Conservation (phyloP, 2,888 invertebrate species). For the Helleia helle region DNA sequence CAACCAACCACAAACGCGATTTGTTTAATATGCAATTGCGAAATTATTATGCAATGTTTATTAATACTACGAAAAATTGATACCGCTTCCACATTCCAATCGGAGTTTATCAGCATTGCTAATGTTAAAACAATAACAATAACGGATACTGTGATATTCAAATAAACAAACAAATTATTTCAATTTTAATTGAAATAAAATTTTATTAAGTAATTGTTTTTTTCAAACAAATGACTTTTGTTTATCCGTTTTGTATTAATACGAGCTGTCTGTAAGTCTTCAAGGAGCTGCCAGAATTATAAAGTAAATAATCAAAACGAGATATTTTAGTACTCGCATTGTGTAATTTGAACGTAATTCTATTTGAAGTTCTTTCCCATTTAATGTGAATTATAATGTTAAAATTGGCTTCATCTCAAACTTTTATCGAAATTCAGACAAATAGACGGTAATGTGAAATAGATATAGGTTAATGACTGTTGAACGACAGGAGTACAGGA, state of each 20-base stretch:
- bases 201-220: no score
- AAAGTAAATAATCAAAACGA: no score
- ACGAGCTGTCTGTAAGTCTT: no score
- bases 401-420: no score
- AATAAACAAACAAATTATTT: slow-evolving; percentile 3
- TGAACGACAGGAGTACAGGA: not conserved
- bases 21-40: slow-evolving; percentile 19
- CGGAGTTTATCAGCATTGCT: slow-evolving; percentile 50
- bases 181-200: not conserved
- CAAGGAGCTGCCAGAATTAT: no score
- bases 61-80: slow-evolving; percentile 33
- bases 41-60: slow-evolving; percentile 46
- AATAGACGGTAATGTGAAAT: slow-evolving; percentile 3
- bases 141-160: slow-evolving; percentile 23
- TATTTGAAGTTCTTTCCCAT: no score
- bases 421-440: not conserved
- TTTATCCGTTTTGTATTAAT: no score
- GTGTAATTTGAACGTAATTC: no score
- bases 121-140: slow-evolving; percentile 43
- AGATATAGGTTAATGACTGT: slow-evolving; percentile 3
- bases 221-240: no score
- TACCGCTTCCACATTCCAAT: slow-evolving; percentile 64
- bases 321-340: no score
- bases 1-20: not conserved
- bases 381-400: no score